Evolutionary conservation across 2,113 vertebrate species (phyloP).

Genomic region (Ceuthmochares aereus): DNA sequence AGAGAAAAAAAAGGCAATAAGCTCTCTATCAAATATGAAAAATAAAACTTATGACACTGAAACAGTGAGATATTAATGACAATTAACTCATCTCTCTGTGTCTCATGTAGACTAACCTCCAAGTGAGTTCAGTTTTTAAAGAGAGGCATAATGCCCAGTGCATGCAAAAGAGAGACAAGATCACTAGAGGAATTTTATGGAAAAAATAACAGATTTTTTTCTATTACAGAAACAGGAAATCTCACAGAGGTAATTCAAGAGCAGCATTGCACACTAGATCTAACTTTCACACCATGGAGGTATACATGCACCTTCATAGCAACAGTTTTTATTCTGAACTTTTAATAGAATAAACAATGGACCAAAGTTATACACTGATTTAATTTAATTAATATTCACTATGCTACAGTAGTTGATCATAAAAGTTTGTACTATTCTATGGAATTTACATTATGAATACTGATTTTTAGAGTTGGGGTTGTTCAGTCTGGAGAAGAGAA

Average conservation of each 20-base stretch:
- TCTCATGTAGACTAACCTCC: not conserved
- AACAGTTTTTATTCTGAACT: not conserved
- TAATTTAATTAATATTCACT: not conserved
- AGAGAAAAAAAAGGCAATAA: not conserved
- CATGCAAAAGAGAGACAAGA: not conserved
- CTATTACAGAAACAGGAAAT: not conserved
- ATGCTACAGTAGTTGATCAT: not conserved
- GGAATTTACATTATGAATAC: not conserved
- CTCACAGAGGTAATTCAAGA: not conserved
- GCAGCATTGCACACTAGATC: fast-evolving
- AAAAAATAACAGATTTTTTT: not conserved
- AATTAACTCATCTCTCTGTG: not conserved
- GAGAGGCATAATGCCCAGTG: not conserved
- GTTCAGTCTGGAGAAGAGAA: no score
- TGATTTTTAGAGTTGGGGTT: not conserved
- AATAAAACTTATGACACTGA: not conserved
- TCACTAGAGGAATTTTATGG: not conserved
- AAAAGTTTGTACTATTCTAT: not conserved
- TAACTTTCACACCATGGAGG: not conserved
- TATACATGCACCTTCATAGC: not conserved
- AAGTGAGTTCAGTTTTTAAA: not conserved
- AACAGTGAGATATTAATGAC: not conserved
- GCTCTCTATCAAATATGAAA: not conserved
- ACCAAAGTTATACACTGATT: not conserved
- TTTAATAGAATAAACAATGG: not conserved